These are phyloP conservation scores for Cerastoderma edule DNA, from an alignment of 2,888 invertebrate species.

Conservation along the genomic window DNA sequence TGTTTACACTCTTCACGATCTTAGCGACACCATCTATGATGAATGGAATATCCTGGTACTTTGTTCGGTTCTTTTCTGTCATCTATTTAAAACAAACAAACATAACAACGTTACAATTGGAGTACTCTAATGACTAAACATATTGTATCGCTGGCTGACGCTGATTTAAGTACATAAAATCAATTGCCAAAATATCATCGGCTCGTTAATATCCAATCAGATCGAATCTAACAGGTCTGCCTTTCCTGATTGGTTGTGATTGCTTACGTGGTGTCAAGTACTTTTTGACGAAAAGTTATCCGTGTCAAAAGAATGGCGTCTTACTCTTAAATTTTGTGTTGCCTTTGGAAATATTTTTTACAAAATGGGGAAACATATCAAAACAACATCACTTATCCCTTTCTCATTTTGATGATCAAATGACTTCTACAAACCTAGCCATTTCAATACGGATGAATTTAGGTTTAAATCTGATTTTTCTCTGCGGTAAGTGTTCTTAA, in stretches of 20 bases:
- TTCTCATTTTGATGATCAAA: no score
- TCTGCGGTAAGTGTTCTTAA: no score
- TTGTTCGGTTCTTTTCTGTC: neutral
- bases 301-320: no score
- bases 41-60: conserved; percentile 45
- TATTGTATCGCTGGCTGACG: neutral
- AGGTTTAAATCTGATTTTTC: no score
- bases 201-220: neutral
- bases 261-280: no score
- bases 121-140: neutral
- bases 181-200: neutral
- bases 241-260: neutral
- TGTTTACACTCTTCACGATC: conserved; percentile 48
- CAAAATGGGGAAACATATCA: no score
- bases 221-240: neutral
- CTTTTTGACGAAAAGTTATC: no score
- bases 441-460: no score
- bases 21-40: conserved; percentile 39
- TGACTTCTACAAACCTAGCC: no score
- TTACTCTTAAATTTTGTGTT: no score
- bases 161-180: neutral
- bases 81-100: neutral
- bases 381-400: no score
- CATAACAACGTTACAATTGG: neutral
- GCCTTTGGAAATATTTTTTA: no score